Evolutionary conservation across 2,888 invertebrate species (phyloP).

Genomic region (Plebejus melissa): DNA sequence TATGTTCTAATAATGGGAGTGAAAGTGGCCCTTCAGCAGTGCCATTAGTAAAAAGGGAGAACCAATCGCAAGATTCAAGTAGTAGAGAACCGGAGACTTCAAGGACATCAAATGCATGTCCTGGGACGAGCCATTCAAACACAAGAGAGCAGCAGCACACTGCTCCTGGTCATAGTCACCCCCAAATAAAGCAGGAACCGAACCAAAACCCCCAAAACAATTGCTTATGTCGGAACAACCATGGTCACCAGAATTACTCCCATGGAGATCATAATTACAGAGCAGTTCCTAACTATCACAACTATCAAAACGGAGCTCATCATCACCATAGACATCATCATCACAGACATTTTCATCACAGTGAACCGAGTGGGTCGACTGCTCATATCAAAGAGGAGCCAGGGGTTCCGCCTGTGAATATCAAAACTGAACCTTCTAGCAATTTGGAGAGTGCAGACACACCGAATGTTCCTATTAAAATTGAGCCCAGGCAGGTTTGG

Average conservation of each 20-base stretch:
- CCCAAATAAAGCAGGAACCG: slow-evolving; percentile 40
- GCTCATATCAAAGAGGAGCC: slow-evolving; percentile 59
- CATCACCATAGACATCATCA: slow-evolving; percentile 46
- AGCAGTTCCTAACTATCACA: slow-evolving; percentile 43
- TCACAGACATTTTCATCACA: slow-evolving; percentile 39
- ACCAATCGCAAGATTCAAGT: slow-evolving; percentile 46
- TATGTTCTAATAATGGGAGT: slow-evolving; percentile 26
- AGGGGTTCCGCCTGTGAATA: slow-evolving; percentile 40
- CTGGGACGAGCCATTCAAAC: slow-evolving; percentile 27
- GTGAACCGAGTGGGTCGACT: slow-evolving; percentile 36
- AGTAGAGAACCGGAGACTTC: slow-evolving; percentile 18
- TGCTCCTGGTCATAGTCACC: slow-evolving; percentile 36
- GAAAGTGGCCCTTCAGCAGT: slow-evolving; percentile 36
- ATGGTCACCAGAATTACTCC: slow-evolving; percentile 33
- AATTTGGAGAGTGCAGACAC: slow-evolving; percentile 29
- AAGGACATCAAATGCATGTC: neutral
- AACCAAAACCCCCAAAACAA: slow-evolving; percentile 32
- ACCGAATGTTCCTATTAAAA: slow-evolving; percentile 45
- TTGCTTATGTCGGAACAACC: slow-evolving; percentile 37
- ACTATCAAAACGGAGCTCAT: slow-evolving; percentile 46
- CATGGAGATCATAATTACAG: slow-evolving; percentile 39
- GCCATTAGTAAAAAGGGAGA: slow-evolving; percentile 54
- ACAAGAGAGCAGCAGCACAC: slow-evolving; percentile 30
- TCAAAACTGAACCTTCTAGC: slow-evolving; percentile 35
- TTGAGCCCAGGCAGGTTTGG: slow-evolving; percentile 44